Base-by-base conservation (phyloP, 2,888 invertebrate species). In the Flexamia atlantica region DNA sequence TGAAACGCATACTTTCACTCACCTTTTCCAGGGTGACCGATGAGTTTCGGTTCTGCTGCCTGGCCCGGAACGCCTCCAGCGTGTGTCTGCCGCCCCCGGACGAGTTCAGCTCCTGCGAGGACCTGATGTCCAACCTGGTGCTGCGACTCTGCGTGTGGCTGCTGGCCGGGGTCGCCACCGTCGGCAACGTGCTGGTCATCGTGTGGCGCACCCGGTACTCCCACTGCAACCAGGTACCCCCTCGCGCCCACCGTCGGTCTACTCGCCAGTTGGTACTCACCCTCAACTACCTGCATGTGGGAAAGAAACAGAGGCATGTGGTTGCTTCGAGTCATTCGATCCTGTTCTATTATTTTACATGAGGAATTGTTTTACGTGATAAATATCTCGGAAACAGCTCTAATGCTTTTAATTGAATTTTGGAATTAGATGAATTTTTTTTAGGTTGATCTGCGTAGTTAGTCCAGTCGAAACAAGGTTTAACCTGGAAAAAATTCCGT, bases 41-140 rank as follows among this genome's bases (percentile, higher is more conserved):
- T 81, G 89, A 89, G 84, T 89, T 89, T 82, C 86, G 89, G 46
- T 88, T 89, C 83, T 89, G 89, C 85, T 89, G 89, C 84, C 84
- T 88, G 76, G 89, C 87, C 0, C 82, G 85, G 46, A 83, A 87
- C 53, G 84, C 85, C 0, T 64, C 64, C 64, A 81, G 72, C 20
- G 68, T 60, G 10, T 90, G 90, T 82, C 85, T 87, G 7, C 90
- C 90, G 0, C 87, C 87, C n/a, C 88, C 89, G 0, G 90, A 90
- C 85, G 90, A 90, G 85, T 90, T 90, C 85, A 90, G 90, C 32
- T 90, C 90, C 17, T 90, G 90, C 85, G 90, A 90, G 84, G 90
- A 90, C 86, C 88, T 90, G 80, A 90, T 90, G 90, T 89, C 89
- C 36, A 90, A 90, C 86, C 85, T 89, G 20, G 89, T 90, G 17